A percentile compares a stretch with the other conserved stretches of the same genome.
Conservation (phyloP, 2,113 vertebrate species). For the Phoenicopterus ruber region DNA sequence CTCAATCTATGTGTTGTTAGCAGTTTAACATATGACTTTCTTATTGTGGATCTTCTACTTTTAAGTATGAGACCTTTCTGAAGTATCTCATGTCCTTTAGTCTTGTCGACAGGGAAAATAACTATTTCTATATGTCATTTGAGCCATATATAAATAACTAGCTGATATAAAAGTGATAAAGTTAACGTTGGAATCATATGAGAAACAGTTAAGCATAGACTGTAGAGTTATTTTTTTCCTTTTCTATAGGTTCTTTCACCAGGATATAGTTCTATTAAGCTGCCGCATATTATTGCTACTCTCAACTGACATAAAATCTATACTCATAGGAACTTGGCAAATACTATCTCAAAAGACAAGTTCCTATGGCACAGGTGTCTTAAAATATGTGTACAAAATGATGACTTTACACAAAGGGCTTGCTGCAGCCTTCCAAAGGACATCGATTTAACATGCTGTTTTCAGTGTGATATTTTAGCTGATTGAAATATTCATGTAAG, state of each 20-base stretch:
- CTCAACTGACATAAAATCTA: constrained; percentile 64
- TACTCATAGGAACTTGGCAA: constrained; percentile 31
- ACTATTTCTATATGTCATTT: neutral
- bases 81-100: neutral
- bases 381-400: constrained; percentile 50
- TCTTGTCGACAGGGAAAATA: neutral
- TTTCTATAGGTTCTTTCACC: neutral
- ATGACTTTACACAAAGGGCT: constrained; percentile 41
- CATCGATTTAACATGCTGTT: constrained; percentile 38
- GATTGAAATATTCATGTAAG: constrained; percentile 67
- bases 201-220: neutral
- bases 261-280: constrained; percentile 23
- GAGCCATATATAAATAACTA: neutral
- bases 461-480: constrained; percentile 54
- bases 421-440: constrained; percentile 34
- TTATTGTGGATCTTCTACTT: neutral
- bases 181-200: neutral
- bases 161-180: neutral
- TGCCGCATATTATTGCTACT: neutral
- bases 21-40: neutral
- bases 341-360: neutral
- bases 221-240: neutral
- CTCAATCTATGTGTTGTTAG: neutral
- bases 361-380: constrained; percentile 5
- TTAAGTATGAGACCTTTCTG: neutral